Percentiles rank a stretch among this genome's conserved stretches.
Conservation (phyloP, 1,140 invertebrate species). For the Metaphire vulgaris region DNA sequence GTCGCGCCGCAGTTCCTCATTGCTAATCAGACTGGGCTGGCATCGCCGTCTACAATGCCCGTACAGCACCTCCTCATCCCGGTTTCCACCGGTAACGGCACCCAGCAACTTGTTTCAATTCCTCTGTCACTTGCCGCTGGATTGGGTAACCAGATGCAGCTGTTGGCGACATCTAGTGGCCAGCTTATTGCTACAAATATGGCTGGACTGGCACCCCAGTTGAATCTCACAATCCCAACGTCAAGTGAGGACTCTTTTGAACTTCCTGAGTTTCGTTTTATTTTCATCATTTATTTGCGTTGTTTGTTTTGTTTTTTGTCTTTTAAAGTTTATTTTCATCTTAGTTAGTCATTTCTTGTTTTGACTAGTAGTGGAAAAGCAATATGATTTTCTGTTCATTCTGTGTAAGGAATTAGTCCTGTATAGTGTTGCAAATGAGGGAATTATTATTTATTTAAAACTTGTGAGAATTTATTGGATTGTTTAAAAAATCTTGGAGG, state of each 20-base stretch:
- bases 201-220: constrained; percentile 66
- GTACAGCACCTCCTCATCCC: constrained; percentile 87
- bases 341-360: too few species aligned
- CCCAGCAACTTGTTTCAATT: constrained; percentile 87
- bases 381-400: too few species aligned
- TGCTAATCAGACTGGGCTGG: constrained; percentile 71
- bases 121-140: constrained; percentile 56
- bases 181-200: constrained; percentile 76
- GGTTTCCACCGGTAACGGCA: constrained; percentile 67
- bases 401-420: too few species aligned
- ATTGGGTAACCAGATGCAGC: constrained; percentile 56
- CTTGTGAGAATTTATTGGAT: too few species aligned
- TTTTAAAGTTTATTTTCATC: too few species aligned
- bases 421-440: too few species aligned
- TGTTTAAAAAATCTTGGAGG: too few species aligned
- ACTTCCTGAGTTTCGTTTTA: not conserved
- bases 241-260: not conserved
- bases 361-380: too few species aligned
- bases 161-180: constrained; percentile 56
- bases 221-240: constrained; percentile 53
- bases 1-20: constrained; percentile 78
- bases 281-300: not conserved
- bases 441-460: too few species aligned
- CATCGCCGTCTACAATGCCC: constrained; percentile 58
- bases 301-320: not conserved